These are phyloP conservation scores for Drosophila subobscura DNA, from an alignment of 1,140 invertebrate genomes.

Conservation along the genomic window DNA sequence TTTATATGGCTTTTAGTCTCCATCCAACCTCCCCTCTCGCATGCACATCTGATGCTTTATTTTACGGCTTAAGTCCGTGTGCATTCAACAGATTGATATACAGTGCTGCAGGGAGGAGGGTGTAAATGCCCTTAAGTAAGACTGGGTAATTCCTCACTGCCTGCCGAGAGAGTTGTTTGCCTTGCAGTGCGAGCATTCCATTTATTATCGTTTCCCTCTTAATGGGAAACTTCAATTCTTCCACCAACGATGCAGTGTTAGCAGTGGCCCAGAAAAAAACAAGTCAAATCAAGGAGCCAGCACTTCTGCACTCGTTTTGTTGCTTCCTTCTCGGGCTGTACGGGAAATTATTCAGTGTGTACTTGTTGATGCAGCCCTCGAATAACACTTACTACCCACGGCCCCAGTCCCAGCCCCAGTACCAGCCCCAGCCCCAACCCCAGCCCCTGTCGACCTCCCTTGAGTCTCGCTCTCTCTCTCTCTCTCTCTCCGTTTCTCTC, in stretches of 20 bases:
- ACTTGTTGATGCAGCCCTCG: slow-evolving; percentile 74
- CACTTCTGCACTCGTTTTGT: background rate
- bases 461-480: background rate
- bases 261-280: slow-evolving; percentile 2
- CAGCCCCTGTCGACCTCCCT: background rate
- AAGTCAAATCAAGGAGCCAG: slow-evolving; percentile 35
- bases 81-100: too few relatives aligned
- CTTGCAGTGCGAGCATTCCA: too few relatives aligned
- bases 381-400: slow-evolving; percentile 26
- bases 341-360: slow-evolving; percentile 57
- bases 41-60: too few relatives aligned
- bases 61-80: too few relatives aligned
- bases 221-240: slow-evolving; percentile 12
- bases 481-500: slow-evolving; percentile 9
- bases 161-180: too few relatives aligned
- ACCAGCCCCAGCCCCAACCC: slow-evolving; percentile 6
- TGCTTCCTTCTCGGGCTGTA: slow-evolving; percentile 19
- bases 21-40: too few relatives aligned
- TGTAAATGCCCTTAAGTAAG: too few relatives aligned
- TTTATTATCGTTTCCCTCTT: slow-evolving; percentile 24
- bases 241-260: slow-evolving; percentile 1
- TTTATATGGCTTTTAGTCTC: too few relatives aligned
- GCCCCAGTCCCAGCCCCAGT: slow-evolving; percentile 6
- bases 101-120: too few relatives aligned
- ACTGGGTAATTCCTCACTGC: too few relatives aligned